Base-by-base conservation (phyloP, 2,888 invertebrate genomes). In the Tenthredo notha region DNA sequence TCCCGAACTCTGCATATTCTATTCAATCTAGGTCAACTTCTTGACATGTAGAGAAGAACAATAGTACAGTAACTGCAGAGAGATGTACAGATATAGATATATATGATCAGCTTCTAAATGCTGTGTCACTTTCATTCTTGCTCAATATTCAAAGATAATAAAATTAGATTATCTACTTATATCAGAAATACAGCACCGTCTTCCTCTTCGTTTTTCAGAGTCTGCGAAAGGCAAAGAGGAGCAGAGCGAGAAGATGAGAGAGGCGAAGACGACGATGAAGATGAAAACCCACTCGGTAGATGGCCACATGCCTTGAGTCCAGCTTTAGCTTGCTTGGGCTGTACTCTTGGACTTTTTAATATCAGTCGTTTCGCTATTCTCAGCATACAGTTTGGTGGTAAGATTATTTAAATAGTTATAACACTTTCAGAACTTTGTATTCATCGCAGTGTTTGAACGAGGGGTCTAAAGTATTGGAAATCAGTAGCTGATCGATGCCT, bases 291-390 rank as follows among this genome's bases (percentile, higher is more conserved):
- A 7, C 88, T 95, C 87, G 95, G 95, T 75, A 94, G 94, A 87
- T 96, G 96, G 96, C 96, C 96, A 2, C 96, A 96, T 90, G 94
- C 95, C 25, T 95, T 97, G 90, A 97, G 97, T 92, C 96, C 97
- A 54, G 96, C 97, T 92, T 94, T 98, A 89, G 97, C 98, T 37
- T 96, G 97, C 90, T 95, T 98, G 72, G 97, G 97, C 87, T 98
- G 98, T 93, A 98, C 98, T 2, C 94, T 98, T 88, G 98, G 98
- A 83, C 95, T 98, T 85, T 98, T 98, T 94, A 98, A 98, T 94
- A 96, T 98, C 90, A 97, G 97, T 90, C 96, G 98, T 90, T 98
- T 98, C 93, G 97, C 98, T 90, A 96, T 97, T 89, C 95, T 98
- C 89, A 97, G 98, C 90, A 96, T 98, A 88, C 97, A 97, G 92